Base-by-base conservation (phyloP, 2,797 vertebrate species). In the Parotocinclus haroldoi region DNA sequence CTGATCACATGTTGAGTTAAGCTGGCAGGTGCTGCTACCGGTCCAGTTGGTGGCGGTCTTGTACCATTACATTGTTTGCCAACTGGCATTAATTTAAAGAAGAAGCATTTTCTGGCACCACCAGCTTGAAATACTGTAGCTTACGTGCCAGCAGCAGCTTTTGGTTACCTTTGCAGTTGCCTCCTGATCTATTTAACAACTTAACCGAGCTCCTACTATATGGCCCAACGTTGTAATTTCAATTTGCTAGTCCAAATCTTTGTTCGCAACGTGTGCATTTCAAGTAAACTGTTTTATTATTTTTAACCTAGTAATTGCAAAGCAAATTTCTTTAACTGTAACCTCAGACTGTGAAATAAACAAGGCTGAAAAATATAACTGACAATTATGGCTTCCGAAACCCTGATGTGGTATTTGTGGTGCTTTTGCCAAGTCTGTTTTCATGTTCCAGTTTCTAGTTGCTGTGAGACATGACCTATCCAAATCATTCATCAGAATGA, bases 221-320 rank as follows among this genome's bases (percentile, higher is more conserved):
- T 84, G 84, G 87, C 79, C 80, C 86, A 87, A 87, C 83, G 74
- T 82, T 86, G 82, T 84, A 80, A 85, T 88, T 90, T 90, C 83
- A 87, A 88, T 89, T 89, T 87, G 82, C 81, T 86, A 75, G 79
- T 80, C 49, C 61, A 72, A 77, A 79, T 78, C 69, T 68, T 73
- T 79, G 74, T 65, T 78, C 69, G 77, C 78, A 78, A 71, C 79
- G 74, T 75, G 78, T 80, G 76, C 81, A 81, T 82, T 84, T 84
- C 78, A 80, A 73, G 79, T 80, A 87, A 89, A 87, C 82, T 88
- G 86, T 89, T 88, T 91, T 86, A 90, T 90, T 91, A 90, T 91
- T 91, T 91, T 91, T 90, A 92, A 90, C 90, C 83, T 86, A 83
- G 85, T 89, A 91, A 92, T 91, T 91, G 88, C 84, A 90, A 89